phyloP scores from a whole-genome alignment of 2,888 invertebrate species.

The Caradrina kadenii region DNA sequence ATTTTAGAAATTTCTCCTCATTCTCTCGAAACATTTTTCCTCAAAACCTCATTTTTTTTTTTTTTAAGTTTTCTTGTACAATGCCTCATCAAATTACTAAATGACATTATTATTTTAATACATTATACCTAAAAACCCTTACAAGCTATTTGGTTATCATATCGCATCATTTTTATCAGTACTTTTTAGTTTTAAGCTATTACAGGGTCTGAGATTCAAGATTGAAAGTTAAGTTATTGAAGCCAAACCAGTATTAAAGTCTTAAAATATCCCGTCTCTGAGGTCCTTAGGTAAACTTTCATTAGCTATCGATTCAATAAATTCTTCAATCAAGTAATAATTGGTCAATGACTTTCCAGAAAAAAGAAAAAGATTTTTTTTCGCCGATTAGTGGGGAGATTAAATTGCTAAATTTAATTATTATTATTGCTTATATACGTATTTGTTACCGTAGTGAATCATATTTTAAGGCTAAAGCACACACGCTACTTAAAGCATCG shows the following conservation, averaged over 20 bases:
- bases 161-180: constrained; percentile 73
- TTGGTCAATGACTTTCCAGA: too few relatives aligned
- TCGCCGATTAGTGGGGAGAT: too few relatives aligned
- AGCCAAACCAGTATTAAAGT: neutral
- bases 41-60: neutral
- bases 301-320: too few relatives aligned
- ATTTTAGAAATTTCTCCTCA: neutral
- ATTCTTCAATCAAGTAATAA: too few relatives aligned
- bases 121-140: constrained; percentile 38
- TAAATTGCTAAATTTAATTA: too few relatives aligned
- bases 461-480: too few relatives aligned
- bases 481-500: too few relatives aligned
- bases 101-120: constrained; percentile 19
- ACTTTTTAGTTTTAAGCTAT: constrained; percentile 51
- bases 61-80: constrained; percentile 32
- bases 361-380: too few relatives aligned
- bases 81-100: constrained; percentile 30
- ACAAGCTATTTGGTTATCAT: constrained; percentile 75
- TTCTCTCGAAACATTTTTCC: neutral
- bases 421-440: too few relatives aligned
- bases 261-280: neutral
- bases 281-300: neutral
- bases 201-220: constrained; percentile 38
- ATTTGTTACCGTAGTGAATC: too few relatives aligned
- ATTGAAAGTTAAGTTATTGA: neutral